Base-by-base conservation (phyloP, 2,113 vertebrate species). In the Piaya cayana region DNA sequence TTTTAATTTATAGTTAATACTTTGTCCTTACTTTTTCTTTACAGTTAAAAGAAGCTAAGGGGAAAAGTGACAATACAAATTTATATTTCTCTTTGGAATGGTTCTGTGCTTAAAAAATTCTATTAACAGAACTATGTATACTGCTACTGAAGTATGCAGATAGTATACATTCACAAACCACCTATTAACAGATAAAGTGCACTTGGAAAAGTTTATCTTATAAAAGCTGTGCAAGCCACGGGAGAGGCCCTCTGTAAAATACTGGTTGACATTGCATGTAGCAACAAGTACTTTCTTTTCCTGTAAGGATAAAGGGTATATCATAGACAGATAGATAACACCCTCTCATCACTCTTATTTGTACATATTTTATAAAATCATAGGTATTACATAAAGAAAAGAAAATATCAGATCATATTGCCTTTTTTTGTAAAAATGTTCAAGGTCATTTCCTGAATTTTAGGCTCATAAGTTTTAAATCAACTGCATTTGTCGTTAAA, bases 341-440 rank as follows among this genome's bases (percentile, higher is more conserved):
- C 2, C 3, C 5, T 1, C 79, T 12, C 15, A 26, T 22, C 3
- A 1, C 15, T 75, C 14, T 10, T 81, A 43, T 18, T 55, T 3
- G 63, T 89, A 72, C 3, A 10, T 37, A 43, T 64, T 77, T 81
- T 68, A 34, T 63, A 70, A 15, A 4, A 26, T 30, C 15, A 59
- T 13, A 71, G 15, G 13, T 65, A 85, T 7, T 77, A 50, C 4
- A 3, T 52, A 93, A 76, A 65, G 5, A 90, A 79, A 86, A 68
- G 6, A 58, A 93, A 88, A 65, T 10, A 64, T 7, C 7, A 42
- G 15, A 39, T 32, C 10, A 42, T 50, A 32, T n/a, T 70, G 4
- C 1, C 7, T 5, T 76, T 68, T 68, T 63, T 5, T 2, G 25
- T 55, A 32, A 43, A 16, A 60, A 69, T 60, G 67, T 76, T 65